Conservation (phyloP, 2,888 invertebrate genomes). For the Pecten maximus region DNA sequence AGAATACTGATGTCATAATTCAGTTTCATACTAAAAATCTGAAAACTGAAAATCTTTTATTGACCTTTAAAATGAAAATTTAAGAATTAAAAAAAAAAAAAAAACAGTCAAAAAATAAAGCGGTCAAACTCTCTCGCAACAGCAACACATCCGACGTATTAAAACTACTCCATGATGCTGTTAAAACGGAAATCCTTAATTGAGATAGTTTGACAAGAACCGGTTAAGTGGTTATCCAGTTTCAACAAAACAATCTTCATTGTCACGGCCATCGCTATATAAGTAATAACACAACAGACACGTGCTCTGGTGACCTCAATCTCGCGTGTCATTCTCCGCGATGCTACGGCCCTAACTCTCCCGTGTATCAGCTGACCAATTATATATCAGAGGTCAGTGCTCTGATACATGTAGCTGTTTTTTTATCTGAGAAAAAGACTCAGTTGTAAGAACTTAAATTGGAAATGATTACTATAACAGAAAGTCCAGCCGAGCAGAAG, state of each 20-base stretch:
- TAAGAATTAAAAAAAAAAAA: too few relatives aligned
- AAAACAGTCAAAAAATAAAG: too few relatives aligned
- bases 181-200: constrained; percentile 24
- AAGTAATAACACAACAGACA: constrained; percentile 1
- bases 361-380: constrained; percentile 15
- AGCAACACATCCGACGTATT: background rate
- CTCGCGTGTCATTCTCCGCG: background rate
- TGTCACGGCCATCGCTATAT: background rate
- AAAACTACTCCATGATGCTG: background rate
- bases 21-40: too few relatives aligned
- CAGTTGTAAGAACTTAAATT: background rate
- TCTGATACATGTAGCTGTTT: background rate
- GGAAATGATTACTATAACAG: constrained; percentile 11
- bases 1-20: too few relatives aligned
- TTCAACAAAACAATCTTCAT: constrained; percentile 17
- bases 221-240: background rate
- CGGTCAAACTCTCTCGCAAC: background rate
- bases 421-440: background rate
- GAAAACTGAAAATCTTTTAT: too few relatives aligned
- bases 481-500: background rate
- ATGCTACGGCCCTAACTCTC: background rate
- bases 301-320: background rate
- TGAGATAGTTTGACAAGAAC: constrained; percentile 2
- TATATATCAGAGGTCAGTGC: background rate
- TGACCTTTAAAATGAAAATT: too few relatives aligned